These are phyloP conservation scores for Eurytoma californica DNA, from an alignment of 2,888 invertebrate species.

Conservation along the genomic window DNA sequence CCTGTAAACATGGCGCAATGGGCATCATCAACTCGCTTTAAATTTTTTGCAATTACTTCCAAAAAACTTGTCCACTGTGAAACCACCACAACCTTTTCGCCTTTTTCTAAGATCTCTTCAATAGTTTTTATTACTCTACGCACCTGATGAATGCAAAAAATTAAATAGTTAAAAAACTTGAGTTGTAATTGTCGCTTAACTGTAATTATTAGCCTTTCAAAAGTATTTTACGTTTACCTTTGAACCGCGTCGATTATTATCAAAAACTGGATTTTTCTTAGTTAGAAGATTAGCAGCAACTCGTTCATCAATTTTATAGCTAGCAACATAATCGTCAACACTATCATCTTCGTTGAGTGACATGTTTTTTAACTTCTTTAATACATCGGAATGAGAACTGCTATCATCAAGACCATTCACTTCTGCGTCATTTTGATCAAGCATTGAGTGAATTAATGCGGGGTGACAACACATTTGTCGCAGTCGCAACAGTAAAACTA, in stretches of 20 bases:
- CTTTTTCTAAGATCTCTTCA: conserved; percentile 73
- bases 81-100: conserved; percentile 89
- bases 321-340: conserved; percentile 40
- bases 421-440: conserved; percentile 74
- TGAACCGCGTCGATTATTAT: conserved; percentile 79
- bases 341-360: conserved; percentile 58
- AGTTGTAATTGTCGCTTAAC: conserved; percentile 11
- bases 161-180: conserved; percentile 8
- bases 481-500: conserved; percentile 88
- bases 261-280: conserved; percentile 84
- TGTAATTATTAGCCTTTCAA: background rate
- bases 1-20: conserved; percentile 82
- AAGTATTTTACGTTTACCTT: conserved; percentile 72
- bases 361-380: conserved; percentile 59
- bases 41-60: conserved; percentile 82
- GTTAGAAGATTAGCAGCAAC: conserved; percentile 79
- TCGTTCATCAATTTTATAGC: conserved; percentile 48
- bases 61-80: conserved; percentile 95
- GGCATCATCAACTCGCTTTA: conserved; percentile 79
- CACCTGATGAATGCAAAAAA: conserved; percentile 72
- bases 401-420: conserved; percentile 70
- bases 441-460: conserved; percentile 83
- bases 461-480: conserved; percentile 95
- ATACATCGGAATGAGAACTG: conserved; percentile 56
- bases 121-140: conserved; percentile 79